These are phyloP conservation scores for Rhagoletis pomonella DNA, from an alignment of 1,140 invertebrate species.

Conservation along the genomic window DNA sequence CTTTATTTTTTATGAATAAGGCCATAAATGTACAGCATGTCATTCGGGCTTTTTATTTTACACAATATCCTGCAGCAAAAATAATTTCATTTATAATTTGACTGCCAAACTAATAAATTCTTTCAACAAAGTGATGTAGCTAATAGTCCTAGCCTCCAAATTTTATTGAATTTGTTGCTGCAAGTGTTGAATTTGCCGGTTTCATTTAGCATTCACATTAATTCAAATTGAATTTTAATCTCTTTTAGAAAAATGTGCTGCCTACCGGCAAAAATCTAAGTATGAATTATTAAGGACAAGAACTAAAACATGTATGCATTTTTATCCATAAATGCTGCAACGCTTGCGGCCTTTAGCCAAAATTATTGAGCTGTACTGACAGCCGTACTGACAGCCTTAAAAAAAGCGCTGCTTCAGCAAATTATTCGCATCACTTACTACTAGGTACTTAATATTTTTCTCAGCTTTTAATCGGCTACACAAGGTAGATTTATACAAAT, in stretches of 20 bases:
- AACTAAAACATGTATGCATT: background rate
- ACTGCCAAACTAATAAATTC: background rate
- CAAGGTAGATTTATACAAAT: background rate
- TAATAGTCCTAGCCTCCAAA: too few species aligned
- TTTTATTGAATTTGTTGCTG: background rate
- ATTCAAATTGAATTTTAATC: slow-evolving; percentile 1
- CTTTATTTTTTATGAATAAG: too few species aligned
- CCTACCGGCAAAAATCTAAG: background rate
- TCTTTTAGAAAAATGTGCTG: background rate
- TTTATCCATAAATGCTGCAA: too few species aligned
- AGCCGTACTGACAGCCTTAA: background rate
- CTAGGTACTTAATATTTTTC: too few species aligned
- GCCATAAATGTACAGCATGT: too few species aligned
- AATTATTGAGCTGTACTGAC: too few species aligned
- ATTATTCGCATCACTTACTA: too few species aligned
- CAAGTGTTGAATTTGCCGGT: background rate
- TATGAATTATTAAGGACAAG: background rate
- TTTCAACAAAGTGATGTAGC: background rate
- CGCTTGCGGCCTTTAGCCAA: too few species aligned
- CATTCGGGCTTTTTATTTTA: too few species aligned
- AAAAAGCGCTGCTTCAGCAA: background rate
- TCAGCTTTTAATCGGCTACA: background rate
- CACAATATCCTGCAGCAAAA: too few species aligned
- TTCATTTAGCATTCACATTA: background rate
- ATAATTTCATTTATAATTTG: too few species aligned